Base-by-base conservation (phyloP, 2,797 vertebrate genomes). In the Odontamblyopus lacepedii region DNA sequence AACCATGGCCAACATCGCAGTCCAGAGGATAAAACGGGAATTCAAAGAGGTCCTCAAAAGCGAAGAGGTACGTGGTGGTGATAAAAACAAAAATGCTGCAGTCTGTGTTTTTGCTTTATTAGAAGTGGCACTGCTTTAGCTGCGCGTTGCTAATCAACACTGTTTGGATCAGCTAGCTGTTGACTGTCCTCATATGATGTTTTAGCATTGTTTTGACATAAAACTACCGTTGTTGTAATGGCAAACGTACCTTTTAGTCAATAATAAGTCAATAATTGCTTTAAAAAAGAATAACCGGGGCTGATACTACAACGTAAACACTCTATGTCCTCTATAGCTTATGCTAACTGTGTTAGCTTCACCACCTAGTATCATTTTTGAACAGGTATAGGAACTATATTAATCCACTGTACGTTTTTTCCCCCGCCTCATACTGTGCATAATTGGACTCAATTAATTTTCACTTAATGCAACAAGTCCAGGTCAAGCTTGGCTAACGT, bases 21-120 rank as follows among this genome's bases (percentile, higher is more conserved):
- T 98, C 82, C 97, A 98, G 93, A 96, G 97, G 94, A 99, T 99
- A 95, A 99, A 98, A 95, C 95, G 97, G 86, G 97, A 99, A 94
- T 98, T 99, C 92, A 99, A 98, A 94, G 97, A 99, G 93, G 97
- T 98, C 90, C 93, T 98, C 76, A 99, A 98, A 92, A 99, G 97
- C 82, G 97, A 98, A 94, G 97, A 99, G 97, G 97, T 98, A 74
- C 91, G 91, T 85, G 48, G 61, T 62, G 63, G 55, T 8, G 62
- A 19, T 30, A 73, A 61, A 71, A 6, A 2, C 6, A 1, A 38
- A 69, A 16, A 30, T 56, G 69, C 18, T 11, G 3, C 32, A 1
- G 29, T 38, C 63, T 51, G 32, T 27, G 55, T 69, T 30, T n/a
- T 67, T 53, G 61, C 8, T 8, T 69, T 73, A 61, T 76, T 72